Percentiles rank a stretch among this genome's conserved stretches.
Evolutionary conservation across 2,797 vertebrate genomes (phyloP).

Genomic region (Danio tinwini): DNA sequence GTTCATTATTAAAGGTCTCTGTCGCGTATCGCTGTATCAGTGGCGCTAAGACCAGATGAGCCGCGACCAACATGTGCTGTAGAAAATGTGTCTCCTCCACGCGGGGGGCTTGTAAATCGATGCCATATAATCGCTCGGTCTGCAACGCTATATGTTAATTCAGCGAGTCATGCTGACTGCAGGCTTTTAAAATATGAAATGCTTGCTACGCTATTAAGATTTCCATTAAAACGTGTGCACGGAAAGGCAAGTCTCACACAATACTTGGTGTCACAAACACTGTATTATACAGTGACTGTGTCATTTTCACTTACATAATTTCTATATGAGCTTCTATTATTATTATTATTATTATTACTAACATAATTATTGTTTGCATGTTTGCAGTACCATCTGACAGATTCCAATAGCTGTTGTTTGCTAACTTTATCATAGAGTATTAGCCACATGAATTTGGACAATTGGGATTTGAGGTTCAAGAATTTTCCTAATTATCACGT

Average conservation of each 20-base stretch:
- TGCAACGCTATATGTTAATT: constrained; percentile 93
- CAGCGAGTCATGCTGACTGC: constrained; percentile 89
- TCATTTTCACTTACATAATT: constrained; percentile 5
- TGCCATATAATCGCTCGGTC: constrained; percentile 94
- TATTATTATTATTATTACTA: neutral
- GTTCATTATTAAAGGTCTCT: constrained; percentile 78
- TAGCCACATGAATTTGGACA: neutral
- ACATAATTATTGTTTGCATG: neutral
- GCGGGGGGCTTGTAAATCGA: constrained; percentile 92
- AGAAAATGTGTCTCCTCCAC: constrained; percentile 87
- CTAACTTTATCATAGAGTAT: neutral
- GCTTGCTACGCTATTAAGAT: constrained; percentile 84
- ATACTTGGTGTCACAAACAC: neutral
- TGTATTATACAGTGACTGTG: constrained; percentile 4
- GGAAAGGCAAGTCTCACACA: constrained; percentile 7
- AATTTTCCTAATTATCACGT: neutral
- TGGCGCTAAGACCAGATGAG: constrained; percentile 68
- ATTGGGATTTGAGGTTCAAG: neutral
- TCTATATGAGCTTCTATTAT: neutral
- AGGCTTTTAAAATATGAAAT: constrained; percentile 96
- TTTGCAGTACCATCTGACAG: neutral
- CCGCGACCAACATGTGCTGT: constrained; percentile 63
- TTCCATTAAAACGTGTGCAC: constrained; percentile 51
- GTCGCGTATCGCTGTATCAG: constrained; percentile 70
- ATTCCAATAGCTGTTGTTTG: neutral